These are phyloP conservation scores for Sebastes iracundus DNA, from an alignment of 2,797 vertebrate genomes.

Conservation along the genomic window DNA sequence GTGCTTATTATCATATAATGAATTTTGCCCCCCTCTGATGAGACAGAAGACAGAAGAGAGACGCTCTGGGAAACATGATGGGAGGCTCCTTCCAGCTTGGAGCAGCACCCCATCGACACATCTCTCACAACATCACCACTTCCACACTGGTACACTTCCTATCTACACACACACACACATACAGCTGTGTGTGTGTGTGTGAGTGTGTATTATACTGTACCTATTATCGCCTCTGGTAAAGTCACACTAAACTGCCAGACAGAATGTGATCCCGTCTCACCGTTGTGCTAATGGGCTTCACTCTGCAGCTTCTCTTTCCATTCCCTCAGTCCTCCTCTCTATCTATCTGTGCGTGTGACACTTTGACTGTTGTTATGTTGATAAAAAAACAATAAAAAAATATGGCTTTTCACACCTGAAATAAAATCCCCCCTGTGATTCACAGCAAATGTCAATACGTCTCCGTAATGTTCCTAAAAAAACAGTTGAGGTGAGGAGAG, in stretches of 20 bases:
- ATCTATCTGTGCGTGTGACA: constrained; percentile 8
- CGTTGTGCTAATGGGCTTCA: constrained; percentile 45
- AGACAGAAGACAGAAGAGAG: neutral
- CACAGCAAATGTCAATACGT: constrained; percentile 12
- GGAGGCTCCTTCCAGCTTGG: neutral
- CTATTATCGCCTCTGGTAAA: constrained; percentile 31
- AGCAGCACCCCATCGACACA: constrained; percentile 7
- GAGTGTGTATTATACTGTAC: constrained; percentile 16
- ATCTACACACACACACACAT: neutral
- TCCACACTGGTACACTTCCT: neutral
- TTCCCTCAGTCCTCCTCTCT: constrained; percentile 31
- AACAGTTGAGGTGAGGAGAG: neutral
- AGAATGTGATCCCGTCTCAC: constrained; percentile 45
- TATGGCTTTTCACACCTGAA: constrained; percentile 44
- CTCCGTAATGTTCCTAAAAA: neutral
- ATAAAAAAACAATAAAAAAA: neutral
- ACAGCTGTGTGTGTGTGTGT: neutral
- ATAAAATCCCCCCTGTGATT: constrained; percentile 19
- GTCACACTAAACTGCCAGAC: constrained; percentile 51
- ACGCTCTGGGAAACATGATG: neutral
- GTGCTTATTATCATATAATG: too few species aligned
- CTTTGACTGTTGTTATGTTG: constrained; percentile 2
- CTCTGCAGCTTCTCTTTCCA: constrained; percentile 50
- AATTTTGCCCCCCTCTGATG: too few species aligned
- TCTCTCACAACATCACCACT: constrained; percentile 26